These are phyloP conservation scores for Lasioglossum malachurum DNA, from an alignment of 2,888 invertebrate species.

Conservation along the genomic window DNA sequence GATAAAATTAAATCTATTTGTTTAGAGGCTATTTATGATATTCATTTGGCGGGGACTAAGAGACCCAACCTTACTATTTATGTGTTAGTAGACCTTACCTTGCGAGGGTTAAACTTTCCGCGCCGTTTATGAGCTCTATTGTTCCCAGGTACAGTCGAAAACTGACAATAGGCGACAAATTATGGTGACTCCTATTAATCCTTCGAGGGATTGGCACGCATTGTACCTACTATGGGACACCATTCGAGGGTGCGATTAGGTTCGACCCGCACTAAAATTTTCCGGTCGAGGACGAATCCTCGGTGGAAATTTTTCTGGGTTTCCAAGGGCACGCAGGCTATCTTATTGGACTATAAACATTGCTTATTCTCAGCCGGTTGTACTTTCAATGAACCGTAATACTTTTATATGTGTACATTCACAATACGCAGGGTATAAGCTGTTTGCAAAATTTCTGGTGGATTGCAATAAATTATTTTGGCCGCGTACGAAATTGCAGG, in stretches of 20 bases:
- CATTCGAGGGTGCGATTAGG: background rate
- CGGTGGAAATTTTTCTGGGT: conserved; percentile 22
- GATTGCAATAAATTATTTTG: background rate
- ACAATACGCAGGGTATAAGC: background rate
- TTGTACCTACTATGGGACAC: background rate
- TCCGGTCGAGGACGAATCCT: background rate
- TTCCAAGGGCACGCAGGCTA: background rate
- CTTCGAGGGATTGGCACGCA: background rate
- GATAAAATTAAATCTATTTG: too few species aligned
- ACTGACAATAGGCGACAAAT: background rate
- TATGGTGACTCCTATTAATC: background rate
- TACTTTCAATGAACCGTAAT: background rate
- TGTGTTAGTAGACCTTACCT: too few species aligned
- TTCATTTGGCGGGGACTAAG: too few species aligned
- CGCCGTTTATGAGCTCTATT: background rate
- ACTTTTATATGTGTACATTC: background rate
- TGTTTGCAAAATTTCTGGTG: background rate
- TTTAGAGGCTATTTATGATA: too few species aligned
- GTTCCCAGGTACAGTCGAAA: background rate
- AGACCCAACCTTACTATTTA: too few species aligned
- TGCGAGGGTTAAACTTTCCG: background rate
- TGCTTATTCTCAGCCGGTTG: background rate
- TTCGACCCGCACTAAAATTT: background rate
- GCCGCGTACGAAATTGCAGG: background rate
- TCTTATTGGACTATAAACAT: conserved; percentile 10